Base-by-base conservation (phyloP, 2,113 vertebrate genomes). In the Pachypanchax playfairii region DNA sequence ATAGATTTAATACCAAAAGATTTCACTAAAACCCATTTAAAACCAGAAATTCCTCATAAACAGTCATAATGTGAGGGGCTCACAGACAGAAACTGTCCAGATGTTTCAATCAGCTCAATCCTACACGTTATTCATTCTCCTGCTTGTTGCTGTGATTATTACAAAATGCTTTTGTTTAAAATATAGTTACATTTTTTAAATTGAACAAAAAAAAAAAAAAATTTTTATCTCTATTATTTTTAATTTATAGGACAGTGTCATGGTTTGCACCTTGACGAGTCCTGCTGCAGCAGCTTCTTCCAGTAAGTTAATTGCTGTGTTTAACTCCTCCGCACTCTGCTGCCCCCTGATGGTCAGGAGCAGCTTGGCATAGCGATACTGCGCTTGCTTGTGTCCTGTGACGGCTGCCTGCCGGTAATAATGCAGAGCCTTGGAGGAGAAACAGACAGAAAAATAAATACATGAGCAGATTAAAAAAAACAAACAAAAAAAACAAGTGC, bases 321-420 rank as follows among this genome's bases (percentile, higher is more conserved):
- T 85, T 0, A 28, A 42, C 53, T 92, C 75, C 46, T 85, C 65
- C 31, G 49, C 18, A 17, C 48, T 80, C 1, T 56, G 65, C 50
- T 84, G 87, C 74, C 82, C 82, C 17, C 88, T 80, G 61, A 69
- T 87, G 79, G 65, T 76, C 2, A 99, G 65, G 17, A 98, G 88
- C 75, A 92, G 88, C 58, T 91, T 93, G 29, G 93, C 95, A 9
- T 90, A 95, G 61, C 92, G 93, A 74, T 95, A 98, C 82, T 96
- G 95, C 57, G 96, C 95, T 87, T 93, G 92, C 55, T 49, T 75
- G 84, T 99, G 97, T 22, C 82, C 91, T 17, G 85, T 86, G 5
- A 21, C 69, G 14, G 96, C 94, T 21, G 97, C 97, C 1, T 70
- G 70, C 11, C 64, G 77, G 84, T 98, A 99, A 83, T 93, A 95